phyloP scores from a whole-genome alignment of 2,113 vertebrate species.

The Cochlearius cochlearius region DNA sequence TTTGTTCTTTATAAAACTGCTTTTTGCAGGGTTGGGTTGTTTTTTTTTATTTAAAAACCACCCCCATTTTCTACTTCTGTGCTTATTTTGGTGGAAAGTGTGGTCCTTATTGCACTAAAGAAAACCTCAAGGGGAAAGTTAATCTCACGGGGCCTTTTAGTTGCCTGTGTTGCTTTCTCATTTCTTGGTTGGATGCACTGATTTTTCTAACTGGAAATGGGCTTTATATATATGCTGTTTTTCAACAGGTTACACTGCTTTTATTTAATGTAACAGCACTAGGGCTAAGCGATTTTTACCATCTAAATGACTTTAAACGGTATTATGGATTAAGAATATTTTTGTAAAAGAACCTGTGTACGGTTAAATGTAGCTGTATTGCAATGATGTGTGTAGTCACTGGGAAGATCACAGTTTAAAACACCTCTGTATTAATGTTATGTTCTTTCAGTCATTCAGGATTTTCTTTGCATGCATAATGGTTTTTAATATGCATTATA shows the following conservation, averaged over 20 bases:
- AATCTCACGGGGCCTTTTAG: not conserved
- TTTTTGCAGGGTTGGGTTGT: not conserved
- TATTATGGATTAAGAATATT: not conserved
- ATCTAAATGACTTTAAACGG: not conserved
- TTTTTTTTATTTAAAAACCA: not conserved
- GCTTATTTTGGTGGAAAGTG: not conserved
- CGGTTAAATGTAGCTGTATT: not conserved
- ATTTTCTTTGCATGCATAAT: not conserved
- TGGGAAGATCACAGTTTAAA: not conserved
- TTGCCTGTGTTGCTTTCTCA: constrained; percentile 10
- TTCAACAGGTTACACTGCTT: not conserved
- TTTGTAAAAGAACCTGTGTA: not conserved
- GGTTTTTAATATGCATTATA: not conserved
- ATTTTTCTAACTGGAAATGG: constrained; percentile 12
- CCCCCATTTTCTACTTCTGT: not conserved
- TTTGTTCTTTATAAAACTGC: not conserved
- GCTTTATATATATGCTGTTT: not conserved
- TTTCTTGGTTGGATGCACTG: constrained; percentile 6
- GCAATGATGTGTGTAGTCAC: not conserved
- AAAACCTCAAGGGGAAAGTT: not conserved
- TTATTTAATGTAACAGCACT: not conserved
- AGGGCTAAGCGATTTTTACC: not conserved
- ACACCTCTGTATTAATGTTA: not conserved
- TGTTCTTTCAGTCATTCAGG: not conserved
- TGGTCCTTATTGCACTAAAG: not conserved